Percentiles rank a stretch among this genome's conserved stretches.
These are phyloP conservation scores for Perca flavescens DNA, from an alignment of 2,113 vertebrate genomes.

Conservation along the genomic window DNA sequence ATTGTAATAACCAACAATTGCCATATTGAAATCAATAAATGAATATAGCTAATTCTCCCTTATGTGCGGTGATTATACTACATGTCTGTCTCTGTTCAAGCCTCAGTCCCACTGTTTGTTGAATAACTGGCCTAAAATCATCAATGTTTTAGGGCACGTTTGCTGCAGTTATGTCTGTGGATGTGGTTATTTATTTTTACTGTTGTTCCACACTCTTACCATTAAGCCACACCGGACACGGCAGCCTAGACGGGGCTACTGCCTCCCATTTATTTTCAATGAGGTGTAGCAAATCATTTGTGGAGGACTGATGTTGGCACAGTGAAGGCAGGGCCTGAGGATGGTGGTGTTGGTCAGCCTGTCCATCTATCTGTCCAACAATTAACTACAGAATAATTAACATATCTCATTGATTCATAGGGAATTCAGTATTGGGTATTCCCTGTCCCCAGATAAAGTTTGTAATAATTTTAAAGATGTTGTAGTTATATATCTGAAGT, in stretches of 20 bases:
- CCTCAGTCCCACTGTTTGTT: slow-evolving; percentile 12
- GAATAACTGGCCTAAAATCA: not conserved
- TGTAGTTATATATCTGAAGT: no score
- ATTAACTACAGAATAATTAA: not conserved
- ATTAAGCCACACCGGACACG: slow-evolving; percentile 33
- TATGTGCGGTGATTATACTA: not conserved
- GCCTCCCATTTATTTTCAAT: slow-evolving; percentile 1
- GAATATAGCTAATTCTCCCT: not conserved
- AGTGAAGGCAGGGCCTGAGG: not conserved
- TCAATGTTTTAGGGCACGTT: slow-evolving; percentile 5
- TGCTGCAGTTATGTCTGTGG: slow-evolving; percentile 31
- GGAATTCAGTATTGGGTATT: no score
- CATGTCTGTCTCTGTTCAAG: not conserved
- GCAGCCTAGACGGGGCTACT: not conserved
- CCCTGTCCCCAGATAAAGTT: no score
- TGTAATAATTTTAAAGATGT: no score
- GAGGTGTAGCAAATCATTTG: not conserved
- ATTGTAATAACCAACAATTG: not conserved
- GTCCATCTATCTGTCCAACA: not conserved
- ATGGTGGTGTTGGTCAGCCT: not conserved
- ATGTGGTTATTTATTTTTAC: slow-evolving; percentile 19
- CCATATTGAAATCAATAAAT: not conserved
- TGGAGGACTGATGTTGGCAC: not conserved
- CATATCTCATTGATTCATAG: not conserved
- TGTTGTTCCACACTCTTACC: slow-evolving; percentile 8